These are phyloP conservation scores for Eupeodes latifasciatus DNA, from an alignment of 2,888 invertebrate species.

Conservation along the genomic window DNA sequence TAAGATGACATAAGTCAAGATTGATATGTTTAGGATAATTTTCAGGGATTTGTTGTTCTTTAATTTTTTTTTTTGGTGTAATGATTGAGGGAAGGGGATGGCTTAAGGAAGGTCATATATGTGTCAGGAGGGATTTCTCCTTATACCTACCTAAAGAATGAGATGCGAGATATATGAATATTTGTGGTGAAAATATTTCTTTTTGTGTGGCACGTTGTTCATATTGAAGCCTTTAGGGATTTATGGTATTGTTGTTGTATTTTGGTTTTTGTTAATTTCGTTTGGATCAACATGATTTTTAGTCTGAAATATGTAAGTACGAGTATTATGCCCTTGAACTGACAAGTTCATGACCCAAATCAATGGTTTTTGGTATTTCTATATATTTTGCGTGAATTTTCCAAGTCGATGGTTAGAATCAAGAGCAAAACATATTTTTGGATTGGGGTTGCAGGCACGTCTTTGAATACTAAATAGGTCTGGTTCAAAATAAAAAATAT, in stretches of 20 bases:
- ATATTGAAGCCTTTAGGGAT: background rate
- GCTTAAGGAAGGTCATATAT: background rate
- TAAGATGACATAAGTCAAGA: conserved; percentile 49
- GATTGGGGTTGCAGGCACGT: background rate
- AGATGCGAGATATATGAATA: background rate
- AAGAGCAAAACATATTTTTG: background rate
- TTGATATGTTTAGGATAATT: conserved; percentile 44
- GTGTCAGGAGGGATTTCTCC: background rate
- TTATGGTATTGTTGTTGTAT: background rate
- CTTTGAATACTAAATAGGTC: background rate
- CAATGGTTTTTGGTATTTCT: background rate
- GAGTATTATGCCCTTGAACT: background rate
- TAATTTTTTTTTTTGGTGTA: background rate
- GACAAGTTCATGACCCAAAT: background rate
- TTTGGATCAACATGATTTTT: background rate
- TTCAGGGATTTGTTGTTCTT: conserved; percentile 18
- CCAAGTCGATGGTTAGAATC: background rate
- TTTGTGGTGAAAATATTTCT: background rate
- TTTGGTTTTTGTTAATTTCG: background rate
- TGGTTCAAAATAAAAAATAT: too few species aligned
- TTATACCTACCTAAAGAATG: background rate
- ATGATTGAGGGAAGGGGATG: background rate
- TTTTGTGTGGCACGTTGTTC: background rate
- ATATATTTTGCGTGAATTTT: background rate
- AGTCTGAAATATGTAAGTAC: background rate